Conservation (phyloP, 2,113 vertebrate genomes). For the Mystacornis crossleyi region DNA sequence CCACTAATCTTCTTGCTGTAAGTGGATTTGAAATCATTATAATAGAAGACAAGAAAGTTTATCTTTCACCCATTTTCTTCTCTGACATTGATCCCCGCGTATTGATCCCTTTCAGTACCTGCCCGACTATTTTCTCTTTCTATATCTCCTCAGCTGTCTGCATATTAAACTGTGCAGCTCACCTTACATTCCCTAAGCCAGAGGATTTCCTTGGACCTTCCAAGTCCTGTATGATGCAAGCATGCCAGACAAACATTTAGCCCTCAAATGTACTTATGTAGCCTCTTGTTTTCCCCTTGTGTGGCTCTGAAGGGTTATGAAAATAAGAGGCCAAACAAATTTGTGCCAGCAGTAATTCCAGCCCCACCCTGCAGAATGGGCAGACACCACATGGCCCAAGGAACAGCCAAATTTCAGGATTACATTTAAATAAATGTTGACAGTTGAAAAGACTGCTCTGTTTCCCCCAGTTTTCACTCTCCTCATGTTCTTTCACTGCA, state of each 20-base stretch:
- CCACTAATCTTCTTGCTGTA: not conserved
- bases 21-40: not conserved
- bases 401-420: slow-evolving; percentile 39
- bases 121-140: not conserved
- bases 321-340: slow-evolving; percentile 54
- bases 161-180: not conserved
- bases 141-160: not conserved
- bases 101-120: not conserved
- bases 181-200: not conserved
- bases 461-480: slow-evolving; percentile 11
- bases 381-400: slow-evolving; percentile 31
- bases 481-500: not conserved
- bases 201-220: not conserved
- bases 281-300: slow-evolving; percentile 54
- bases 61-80: not conserved
- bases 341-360: slow-evolving; percentile 55
- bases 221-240: slow-evolving; percentile 30
- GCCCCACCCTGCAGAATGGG: slow-evolving; percentile 39
- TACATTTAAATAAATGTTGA: slow-evolving; percentile 54
- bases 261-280: slow-evolving; percentile 19
- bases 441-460: not conserved
- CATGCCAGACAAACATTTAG: slow-evolving; percentile 26
- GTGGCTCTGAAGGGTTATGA: slow-evolving; percentile 49
- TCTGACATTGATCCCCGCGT: not conserved
- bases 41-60: not conserved